These are phyloP conservation scores for Channallabes apus DNA, from an alignment of 2,797 vertebrate species.

Conservation along the genomic window DNA sequence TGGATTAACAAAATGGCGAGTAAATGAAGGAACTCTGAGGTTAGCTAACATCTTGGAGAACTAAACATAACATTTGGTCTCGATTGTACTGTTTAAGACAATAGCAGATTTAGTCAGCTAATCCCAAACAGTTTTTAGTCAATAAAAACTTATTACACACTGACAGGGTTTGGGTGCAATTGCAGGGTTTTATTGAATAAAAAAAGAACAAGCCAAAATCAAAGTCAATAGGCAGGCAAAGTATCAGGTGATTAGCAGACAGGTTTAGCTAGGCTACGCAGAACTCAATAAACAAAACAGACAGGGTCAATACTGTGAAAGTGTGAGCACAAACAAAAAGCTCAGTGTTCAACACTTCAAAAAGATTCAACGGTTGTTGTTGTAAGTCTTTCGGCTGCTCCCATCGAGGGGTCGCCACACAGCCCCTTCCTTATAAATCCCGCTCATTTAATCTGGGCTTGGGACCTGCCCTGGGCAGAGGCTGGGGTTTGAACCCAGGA, in stretches of 20 bases:
- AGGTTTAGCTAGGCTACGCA: conserved; percentile 12
- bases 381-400: too few species aligned
- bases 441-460: too few species aligned
- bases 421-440: too few species aligned
- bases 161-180: not conserved
- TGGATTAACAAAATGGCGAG: too few species aligned
- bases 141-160: not conserved
- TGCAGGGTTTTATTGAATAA: not conserved
- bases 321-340: conserved; percentile 12
- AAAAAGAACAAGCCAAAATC: conserved; percentile 2
- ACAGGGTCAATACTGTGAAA: not conserved
- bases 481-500: too few species aligned
- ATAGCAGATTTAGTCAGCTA: not conserved
- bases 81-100: not conserved
- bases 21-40: too few species aligned
- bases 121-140: not conserved
- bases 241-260: not conserved
- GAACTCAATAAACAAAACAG: conserved; percentile 10
- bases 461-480: too few species aligned
- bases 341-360: not conserved
- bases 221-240: conserved; percentile 12
- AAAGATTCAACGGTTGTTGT: not conserved
- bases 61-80: not conserved
- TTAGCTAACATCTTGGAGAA: not conserved
- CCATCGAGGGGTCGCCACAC: too few species aligned